These are phyloP conservation scores for Epinephelus fuscoguttatus DNA, from an alignment of 2,113 vertebrate species.

Conservation along the genomic window DNA sequence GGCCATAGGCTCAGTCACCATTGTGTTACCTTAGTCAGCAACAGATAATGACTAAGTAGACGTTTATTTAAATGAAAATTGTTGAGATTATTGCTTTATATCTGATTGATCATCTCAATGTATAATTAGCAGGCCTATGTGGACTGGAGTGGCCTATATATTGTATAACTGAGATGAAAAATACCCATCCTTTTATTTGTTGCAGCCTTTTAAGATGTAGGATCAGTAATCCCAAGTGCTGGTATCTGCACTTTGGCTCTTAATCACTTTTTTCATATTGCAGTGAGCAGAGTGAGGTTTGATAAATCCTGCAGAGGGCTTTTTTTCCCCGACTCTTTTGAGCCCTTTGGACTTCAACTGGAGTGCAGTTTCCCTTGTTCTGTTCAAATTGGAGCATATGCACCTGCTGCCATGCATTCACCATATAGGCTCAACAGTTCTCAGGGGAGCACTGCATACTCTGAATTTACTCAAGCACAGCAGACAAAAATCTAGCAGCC, in stretches of 20 bases:
- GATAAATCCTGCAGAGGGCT: conserved; percentile 17
- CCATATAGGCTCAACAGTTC: conserved; percentile 4
- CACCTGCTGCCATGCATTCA: conserved; percentile 34
- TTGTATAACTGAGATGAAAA: neutral
- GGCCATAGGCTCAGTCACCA: no score
- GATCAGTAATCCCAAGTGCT: conserved; percentile 27
- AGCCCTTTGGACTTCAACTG: conserved; percentile 35
- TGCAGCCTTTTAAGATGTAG: conserved; percentile 19
- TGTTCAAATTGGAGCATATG: conserved; percentile 29
- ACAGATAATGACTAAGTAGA: no score
- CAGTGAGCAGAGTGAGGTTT: conserved; percentile 17
- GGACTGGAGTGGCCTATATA: neutral
- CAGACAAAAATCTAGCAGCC: conserved; percentile 31
- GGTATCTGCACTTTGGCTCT: conserved; percentile 22
- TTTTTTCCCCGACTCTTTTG: conserved; percentile 5
- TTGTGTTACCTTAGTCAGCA: no score
- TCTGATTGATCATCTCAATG: neutral
- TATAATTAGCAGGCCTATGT: neutral
- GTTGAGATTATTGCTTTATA: neutral
- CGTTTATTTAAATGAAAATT: no score
- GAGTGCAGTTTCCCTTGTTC: conserved; percentile 41
- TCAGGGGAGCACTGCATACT: conserved; percentile 31
- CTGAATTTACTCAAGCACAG: conserved; percentile 32
- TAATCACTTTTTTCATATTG: conserved; percentile 32
- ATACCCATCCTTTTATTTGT: neutral